Evolutionary conservation across 2,113 vertebrate genomes (phyloP).

Genomic region (Conger conger): DNA sequence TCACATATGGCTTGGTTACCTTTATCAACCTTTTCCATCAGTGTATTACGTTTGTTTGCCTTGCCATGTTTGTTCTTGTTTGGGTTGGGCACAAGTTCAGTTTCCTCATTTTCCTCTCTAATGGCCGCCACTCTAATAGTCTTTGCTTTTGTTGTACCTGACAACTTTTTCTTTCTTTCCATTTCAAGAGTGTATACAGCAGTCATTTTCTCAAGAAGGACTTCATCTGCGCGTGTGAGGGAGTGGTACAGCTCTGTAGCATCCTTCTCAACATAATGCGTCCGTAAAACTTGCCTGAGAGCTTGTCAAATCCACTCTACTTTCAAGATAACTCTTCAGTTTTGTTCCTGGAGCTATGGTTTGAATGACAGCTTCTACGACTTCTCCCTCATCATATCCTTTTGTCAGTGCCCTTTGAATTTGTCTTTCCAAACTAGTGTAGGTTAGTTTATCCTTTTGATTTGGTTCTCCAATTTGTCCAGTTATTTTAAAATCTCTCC

Average conservation of each 20-base stretch:
- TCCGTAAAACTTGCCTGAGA: conserved; percentile 4
- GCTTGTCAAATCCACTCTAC: conserved; percentile 14
- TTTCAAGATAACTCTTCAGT: conserved; percentile 28
- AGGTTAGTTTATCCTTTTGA: conserved; percentile 27
- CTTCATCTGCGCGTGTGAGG: conserved; percentile 31
- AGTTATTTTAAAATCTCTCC: conserved; percentile 17
- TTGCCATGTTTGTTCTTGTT: neutral
- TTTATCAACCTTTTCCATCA: conserved; percentile 26
- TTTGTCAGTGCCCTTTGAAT: conserved; percentile 27
- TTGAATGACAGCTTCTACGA: conserved; percentile 30
- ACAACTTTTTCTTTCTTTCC: conserved; percentile 25
- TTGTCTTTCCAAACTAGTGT: conserved; percentile 17
- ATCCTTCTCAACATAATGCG: conserved; percentile 37
- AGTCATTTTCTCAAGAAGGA: conserved; percentile 21
- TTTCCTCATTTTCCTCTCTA: neutral
- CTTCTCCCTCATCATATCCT: conserved; percentile 26
- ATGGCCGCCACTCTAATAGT: neutral
- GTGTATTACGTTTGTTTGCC: neutral
- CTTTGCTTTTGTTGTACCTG: neutral
- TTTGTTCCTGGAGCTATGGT: conserved; percentile 2
- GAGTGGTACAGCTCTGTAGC: conserved; percentile 28
- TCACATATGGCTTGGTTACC: conserved; percentile 31
- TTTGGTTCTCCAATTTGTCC: conserved; percentile 20
- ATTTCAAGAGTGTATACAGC: conserved; percentile 22
- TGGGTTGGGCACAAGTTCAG: neutral